These are phyloP conservation scores for Phainopepla nitens DNA, from an alignment of 2,113 vertebrate species.

Conservation along the genomic window DNA sequence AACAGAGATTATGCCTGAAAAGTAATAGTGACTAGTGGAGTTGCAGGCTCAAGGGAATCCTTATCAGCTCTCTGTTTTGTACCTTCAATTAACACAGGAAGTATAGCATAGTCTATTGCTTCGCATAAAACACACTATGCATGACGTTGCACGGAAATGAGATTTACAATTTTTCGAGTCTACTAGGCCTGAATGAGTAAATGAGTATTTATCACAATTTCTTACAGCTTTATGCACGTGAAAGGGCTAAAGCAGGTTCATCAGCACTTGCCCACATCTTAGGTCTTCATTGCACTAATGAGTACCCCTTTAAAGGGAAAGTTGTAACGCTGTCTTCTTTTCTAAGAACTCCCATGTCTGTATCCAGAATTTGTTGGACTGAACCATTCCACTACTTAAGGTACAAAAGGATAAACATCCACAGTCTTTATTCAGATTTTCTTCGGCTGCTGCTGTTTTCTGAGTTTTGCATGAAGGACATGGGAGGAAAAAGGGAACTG, in stretches of 20 bases:
- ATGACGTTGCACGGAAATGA: background rate
- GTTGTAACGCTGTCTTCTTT: background rate
- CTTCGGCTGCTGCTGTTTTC: background rate
- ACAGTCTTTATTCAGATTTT: background rate
- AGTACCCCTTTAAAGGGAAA: background rate
- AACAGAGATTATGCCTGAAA: conserved; percentile 28
- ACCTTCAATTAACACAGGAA: background rate
- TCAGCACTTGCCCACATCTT: background rate
- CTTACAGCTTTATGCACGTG: conserved; percentile 5
- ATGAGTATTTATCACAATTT: conserved; percentile 21
- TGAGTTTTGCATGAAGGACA: background rate
- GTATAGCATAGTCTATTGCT: background rate
- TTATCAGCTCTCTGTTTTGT: background rate
- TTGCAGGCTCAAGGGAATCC: background rate
- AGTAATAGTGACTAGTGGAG: background rate
- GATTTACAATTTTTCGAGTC: background rate
- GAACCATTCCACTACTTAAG: background rate
- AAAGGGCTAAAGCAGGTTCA: conserved; percentile 12
- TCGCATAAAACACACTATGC: background rate
- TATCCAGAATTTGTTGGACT: background rate
- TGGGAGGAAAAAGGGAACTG: background rate
- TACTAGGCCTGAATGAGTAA: conserved; percentile 13
- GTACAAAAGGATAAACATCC: background rate
- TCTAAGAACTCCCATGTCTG: background rate
- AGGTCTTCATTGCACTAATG: background rate